A percentile compares a stretch with the other conserved stretches of the same genome.
phyloP scores from a whole-genome alignment of 2,797 vertebrate genomes.

The Alcedo quadribrachys region DNA sequence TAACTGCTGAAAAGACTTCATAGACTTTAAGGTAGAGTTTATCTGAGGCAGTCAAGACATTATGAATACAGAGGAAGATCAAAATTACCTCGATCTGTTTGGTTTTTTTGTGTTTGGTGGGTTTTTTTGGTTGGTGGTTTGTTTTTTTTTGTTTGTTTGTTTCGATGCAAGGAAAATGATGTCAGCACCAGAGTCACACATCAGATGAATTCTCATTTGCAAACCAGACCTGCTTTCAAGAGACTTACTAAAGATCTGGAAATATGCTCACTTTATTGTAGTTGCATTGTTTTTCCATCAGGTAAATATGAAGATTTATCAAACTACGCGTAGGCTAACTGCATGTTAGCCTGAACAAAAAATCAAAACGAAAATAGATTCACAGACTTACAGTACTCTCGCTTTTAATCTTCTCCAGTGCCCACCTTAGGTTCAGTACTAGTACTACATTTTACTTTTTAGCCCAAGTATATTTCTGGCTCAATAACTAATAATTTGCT shows the following conservation, averaged over 20 bases:
- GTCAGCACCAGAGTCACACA: neutral
- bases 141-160: too few species aligned
- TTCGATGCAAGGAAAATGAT: neutral
- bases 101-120: too few species aligned
- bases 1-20: neutral
- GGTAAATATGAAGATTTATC: neutral
- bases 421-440: neutral
- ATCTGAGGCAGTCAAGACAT: neutral
- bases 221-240: neutral
- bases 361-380: neutral
- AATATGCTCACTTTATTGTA: neutral
- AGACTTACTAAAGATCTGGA: neutral
- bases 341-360: neutral
- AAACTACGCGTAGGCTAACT: neutral
- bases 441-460: neutral
- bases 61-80: neutral
- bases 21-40: neutral
- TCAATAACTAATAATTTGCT: neutral
- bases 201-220: neutral
- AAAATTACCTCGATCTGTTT: neutral
- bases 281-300: neutral
- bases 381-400: neutral
- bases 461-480: neutral
- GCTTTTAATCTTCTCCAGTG: neutral
- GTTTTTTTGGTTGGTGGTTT: too few species aligned